Evolutionary conservation across 2,888 invertebrate species (phyloP).

Genomic region (Acanthococcus lagerstroemiae): DNA sequence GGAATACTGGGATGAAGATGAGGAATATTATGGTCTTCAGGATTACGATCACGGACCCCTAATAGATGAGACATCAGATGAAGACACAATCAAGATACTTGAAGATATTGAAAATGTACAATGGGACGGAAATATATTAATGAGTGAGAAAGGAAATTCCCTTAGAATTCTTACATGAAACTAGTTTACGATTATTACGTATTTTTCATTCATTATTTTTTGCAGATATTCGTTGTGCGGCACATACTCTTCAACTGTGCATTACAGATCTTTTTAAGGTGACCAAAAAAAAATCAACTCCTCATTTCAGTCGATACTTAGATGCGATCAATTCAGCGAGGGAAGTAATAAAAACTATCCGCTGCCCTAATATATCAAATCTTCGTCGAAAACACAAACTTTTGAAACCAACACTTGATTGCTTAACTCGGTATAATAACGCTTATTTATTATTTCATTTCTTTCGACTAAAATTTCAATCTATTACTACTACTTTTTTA

Average conservation of each 20-base stretch:
- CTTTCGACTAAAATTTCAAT: neutral
- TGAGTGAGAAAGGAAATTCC: neutral
- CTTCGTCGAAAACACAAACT: neutral
- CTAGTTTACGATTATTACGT: too few species aligned
- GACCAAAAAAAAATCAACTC: neutral
- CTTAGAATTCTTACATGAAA: too few species aligned
- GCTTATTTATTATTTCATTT: neutral
- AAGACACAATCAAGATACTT: neutral
- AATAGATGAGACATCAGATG: neutral
- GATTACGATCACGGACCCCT: neutral
- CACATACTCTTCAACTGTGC: neutral
- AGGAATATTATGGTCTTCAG: neutral
- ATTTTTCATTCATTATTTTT: neutral
- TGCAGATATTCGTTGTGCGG: neutral
- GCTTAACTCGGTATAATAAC: neutral
- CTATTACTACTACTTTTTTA: neutral
- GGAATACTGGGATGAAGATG: neutral
- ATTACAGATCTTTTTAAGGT: neutral
- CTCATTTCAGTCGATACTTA: neutral
- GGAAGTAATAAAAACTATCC: neutral
- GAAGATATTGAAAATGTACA: neutral
- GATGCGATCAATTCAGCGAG: neutral
- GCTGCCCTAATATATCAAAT: neutral
- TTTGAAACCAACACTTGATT: neutral
- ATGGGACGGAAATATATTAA: neutral